Conservation (phyloP, 1,140 invertebrate genomes). For the Periplaneta americana region DNA sequence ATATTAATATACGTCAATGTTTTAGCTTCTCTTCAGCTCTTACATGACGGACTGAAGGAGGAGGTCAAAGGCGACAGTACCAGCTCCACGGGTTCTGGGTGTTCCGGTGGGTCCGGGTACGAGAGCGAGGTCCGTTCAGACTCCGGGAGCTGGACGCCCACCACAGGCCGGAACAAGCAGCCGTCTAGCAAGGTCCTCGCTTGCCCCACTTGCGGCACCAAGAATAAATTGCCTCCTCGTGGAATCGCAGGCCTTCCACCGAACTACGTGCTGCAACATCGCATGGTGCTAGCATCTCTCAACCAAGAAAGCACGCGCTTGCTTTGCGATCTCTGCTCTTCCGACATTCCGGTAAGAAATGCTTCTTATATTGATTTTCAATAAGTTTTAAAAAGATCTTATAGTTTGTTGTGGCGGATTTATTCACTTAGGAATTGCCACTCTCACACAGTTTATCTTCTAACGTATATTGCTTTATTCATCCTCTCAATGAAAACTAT, state of each 20-base stretch:
- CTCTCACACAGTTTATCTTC: too few relatives aligned
- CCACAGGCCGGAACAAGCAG: slow-evolving; percentile 28
- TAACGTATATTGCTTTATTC: too few relatives aligned
- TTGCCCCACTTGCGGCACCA: slow-evolving; percentile 45
- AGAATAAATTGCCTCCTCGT: slow-evolving; percentile 41
- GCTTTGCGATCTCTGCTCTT: slow-evolving; percentile 49
- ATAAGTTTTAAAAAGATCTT: too few relatives aligned
- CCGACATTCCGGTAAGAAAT: slow-evolving; percentile 47
- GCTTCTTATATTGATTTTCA: too few relatives aligned
- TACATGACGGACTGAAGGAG: slow-evolving; percentile 25
- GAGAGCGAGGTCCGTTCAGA: slow-evolving; percentile 40
- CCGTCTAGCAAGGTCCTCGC: slow-evolving; percentile 30
- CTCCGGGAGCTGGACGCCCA: slow-evolving; percentile 29
- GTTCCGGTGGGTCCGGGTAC: slow-evolving; percentile 46
- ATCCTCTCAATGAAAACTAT: too few relatives aligned
- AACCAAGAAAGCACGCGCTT: slow-evolving; percentile 39
- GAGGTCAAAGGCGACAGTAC: slow-evolving; percentile 11
- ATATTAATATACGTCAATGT: too few relatives aligned
- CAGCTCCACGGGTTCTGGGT: slow-evolving; percentile 18
- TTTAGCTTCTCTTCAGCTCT: not conserved
- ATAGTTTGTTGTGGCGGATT: too few relatives aligned
- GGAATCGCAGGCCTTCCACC: slow-evolving; percentile 46
- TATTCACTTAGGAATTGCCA: too few relatives aligned
- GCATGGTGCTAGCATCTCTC: slow-evolving; percentile 41
- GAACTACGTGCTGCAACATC: slow-evolving; percentile 50